phyloP scores from a whole-genome alignment of 2,888 invertebrate genomes.

The Anodontia alba region DNA sequence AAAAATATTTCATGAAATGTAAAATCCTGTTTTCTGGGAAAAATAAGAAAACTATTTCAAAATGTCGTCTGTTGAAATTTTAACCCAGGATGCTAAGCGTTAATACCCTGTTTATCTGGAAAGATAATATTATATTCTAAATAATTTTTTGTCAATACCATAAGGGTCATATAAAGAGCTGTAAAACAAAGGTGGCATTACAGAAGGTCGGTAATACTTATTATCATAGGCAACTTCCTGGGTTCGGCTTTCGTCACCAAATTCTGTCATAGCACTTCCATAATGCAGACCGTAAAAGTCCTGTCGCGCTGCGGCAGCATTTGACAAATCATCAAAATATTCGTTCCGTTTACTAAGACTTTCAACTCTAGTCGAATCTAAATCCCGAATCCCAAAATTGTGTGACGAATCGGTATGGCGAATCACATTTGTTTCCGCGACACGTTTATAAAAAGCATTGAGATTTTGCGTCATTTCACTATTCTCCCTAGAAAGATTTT shows the following conservation, averaged over 20 bases:
- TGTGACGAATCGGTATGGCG: constrained; percentile 11
- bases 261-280: constrained; percentile 4
- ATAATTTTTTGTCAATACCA: not conserved
- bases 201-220: not conserved
- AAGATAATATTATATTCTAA: not conserved
- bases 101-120: too few relatives aligned
- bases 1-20: too few relatives aligned
- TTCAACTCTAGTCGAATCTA: not conserved
- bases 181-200: constrained; percentile 10
- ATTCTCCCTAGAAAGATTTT: not conserved
- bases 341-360: not conserved
- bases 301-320: not conserved
- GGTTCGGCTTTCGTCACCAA: not conserved
- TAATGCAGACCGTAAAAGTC: not conserved
- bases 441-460: not conserved
- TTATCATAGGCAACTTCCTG: constrained; percentile 6
- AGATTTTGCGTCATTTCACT: constrained; percentile 3
- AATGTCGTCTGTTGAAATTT: too few relatives aligned
- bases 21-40: too few relatives aligned
- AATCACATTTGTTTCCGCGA: constrained; percentile 14
- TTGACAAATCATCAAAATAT: not conserved
- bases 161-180: constrained; percentile 12
- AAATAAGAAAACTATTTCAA: too few relatives aligned
- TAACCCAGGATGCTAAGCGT: too few relatives aligned
- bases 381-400: not conserved